Percentiles rank a stretch among this genome's conserved stretches.
phyloP scores from a whole-genome alignment of 2,888 invertebrate genomes.

The Zelleria hepariella region DNA sequence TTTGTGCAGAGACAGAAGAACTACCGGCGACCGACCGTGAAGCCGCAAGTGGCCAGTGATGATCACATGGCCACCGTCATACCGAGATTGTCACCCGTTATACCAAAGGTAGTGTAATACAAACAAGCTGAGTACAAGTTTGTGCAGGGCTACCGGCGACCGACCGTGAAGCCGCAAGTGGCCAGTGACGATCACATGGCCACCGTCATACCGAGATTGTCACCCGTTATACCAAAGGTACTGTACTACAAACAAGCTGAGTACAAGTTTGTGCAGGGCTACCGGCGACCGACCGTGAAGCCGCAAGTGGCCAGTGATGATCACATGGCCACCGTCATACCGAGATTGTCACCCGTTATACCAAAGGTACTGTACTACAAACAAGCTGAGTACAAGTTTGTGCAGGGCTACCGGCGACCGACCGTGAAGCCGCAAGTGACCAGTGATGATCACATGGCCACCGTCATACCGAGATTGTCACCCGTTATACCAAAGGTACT shows the following conservation, averaged over 20 bases:
- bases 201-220: conserved; percentile 75
- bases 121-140: too few relatives aligned
- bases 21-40: conserved; percentile 17
- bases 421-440: conserved; percentile 14
- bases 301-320: conserved; percentile 22
- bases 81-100: conserved; percentile 79
- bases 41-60: conserved; percentile 18
- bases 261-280: conserved; percentile 59
- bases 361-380: conserved; percentile 77
- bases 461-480: conserved; percentile 75
- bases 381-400: conserved; percentile 63
- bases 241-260: too few relatives aligned
- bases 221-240: conserved; percentile 87
- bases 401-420: conserved; percentile 36
- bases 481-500: conserved; percentile 85
- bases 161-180: conserved; percentile 13
- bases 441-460: conserved; percentile 35
- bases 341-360: conserved; percentile 81
- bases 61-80: conserved; percentile 62
- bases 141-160: conserved; percentile 36
- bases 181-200: conserved; percentile 30
- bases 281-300: conserved; percentile 16
- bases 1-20: conserved; percentile 55
- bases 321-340: conserved; percentile 62
- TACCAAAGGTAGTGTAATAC: conserved; percentile 79